phyloP scores from a whole-genome alignment of 2,888 invertebrate genomes.

The Siphonodentalium dalli region DNA sequence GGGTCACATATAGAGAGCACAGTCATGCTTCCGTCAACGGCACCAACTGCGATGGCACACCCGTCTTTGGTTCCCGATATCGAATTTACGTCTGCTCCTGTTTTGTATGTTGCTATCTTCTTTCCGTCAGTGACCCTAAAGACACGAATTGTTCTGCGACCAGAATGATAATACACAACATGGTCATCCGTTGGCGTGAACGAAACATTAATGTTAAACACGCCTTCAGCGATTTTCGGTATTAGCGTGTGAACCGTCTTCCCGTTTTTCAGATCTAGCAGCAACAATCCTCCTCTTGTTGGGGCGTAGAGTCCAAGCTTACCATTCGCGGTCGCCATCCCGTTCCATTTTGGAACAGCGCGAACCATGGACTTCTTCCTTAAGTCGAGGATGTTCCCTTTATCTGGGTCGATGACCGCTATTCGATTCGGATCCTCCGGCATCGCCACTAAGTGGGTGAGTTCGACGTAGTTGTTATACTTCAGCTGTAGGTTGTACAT shows the following conservation, averaged over 20 bases:
- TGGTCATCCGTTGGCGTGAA: conserved; percentile 94
- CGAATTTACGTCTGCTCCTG: conserved; percentile 59
- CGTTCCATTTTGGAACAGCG: conserved; percentile 90
- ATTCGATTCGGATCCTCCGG: conserved; percentile 73
- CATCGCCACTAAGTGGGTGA: conserved; percentile 60
- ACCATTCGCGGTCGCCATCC: conserved; percentile 69
- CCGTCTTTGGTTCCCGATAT: conserved; percentile 59
- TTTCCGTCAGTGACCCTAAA: conserved; percentile 89
- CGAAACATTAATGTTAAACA: conserved; percentile 88
- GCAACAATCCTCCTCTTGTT: conserved; percentile 86
- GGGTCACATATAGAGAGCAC: conserved; percentile 82
- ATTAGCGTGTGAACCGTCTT: conserved; percentile 88
- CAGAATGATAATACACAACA: conserved; percentile 96
- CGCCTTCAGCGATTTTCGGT: conserved; percentile 89
- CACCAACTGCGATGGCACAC: conserved; percentile 75
- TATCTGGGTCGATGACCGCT: conserved; percentile 88
- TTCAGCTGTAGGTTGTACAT: conserved; percentile 62
- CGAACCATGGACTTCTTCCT: conserved; percentile 87
- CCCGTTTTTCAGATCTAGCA: conserved; percentile 87
- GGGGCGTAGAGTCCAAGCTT: conserved; percentile 93
- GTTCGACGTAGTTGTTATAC: conserved; percentile 59
- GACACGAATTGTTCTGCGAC: conserved; percentile 89
- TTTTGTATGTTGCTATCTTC: conserved; percentile 83
- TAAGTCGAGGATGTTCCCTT: conserved; percentile 84
- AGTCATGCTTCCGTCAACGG: conserved; percentile 91